Percentiles rank a stretch among this genome's conserved stretches.
phyloP scores from a whole-genome alignment of 2,113 vertebrate species.

The Tamias sibiricus region DNA sequence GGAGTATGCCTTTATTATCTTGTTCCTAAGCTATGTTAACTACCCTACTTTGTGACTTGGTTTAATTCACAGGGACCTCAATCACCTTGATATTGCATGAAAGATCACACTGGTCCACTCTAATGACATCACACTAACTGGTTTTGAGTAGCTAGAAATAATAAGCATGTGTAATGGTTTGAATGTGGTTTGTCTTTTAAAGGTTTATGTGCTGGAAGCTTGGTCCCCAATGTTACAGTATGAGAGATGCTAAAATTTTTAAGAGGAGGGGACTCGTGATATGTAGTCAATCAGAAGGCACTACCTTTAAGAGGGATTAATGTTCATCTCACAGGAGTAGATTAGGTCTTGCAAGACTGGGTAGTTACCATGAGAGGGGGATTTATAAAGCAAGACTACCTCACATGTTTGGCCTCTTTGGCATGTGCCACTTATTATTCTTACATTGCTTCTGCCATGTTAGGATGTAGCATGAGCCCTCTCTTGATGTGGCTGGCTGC shows the following conservation, averaged over 20 bases:
- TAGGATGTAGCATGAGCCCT: background rate
- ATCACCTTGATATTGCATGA: background rate
- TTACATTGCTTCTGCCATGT: background rate
- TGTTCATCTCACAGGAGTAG: background rate
- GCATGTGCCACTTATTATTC: background rate
- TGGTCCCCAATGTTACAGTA: background rate
- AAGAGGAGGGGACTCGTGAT: background rate
- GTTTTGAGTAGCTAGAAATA: background rate
- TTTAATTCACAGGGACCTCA: background rate
- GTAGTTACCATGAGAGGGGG: background rate
- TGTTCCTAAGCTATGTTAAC: background rate
- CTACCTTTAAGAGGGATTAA: background rate
- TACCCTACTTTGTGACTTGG: background rate
- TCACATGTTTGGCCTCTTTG: background rate
- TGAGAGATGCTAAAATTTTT: background rate
- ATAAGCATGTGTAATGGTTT: background rate
- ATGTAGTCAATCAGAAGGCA: background rate
- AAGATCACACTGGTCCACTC: background rate
- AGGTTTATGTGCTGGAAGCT: background rate
- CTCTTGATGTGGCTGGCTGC: background rate
- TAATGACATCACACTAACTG: background rate
- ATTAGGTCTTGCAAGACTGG: background rate
- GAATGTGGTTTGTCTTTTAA: background rate
- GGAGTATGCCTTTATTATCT: background rate
- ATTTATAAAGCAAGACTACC: background rate